phyloP scores from a whole-genome alignment of 2,113 vertebrate genomes.

The Periophthalmodon schlosseri region DNA sequence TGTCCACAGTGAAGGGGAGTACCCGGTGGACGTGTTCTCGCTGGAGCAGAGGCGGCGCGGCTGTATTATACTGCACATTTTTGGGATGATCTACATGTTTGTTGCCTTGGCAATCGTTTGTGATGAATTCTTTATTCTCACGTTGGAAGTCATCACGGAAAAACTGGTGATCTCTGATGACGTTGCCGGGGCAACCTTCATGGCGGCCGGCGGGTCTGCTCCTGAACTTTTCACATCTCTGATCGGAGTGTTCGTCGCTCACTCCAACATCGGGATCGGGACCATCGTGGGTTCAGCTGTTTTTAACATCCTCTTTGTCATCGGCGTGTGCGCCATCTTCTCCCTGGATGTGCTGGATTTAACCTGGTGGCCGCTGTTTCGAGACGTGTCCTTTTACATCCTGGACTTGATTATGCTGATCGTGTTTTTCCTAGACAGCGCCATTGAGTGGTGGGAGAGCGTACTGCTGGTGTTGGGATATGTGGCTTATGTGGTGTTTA shows the following conservation, averaged over 20 bases:
- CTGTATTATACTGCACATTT: conserved; percentile 85
- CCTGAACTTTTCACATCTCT: conserved; percentile 79
- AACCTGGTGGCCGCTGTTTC: conserved; percentile 95
- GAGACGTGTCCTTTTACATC: conserved; percentile 90
- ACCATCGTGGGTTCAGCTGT: conserved; percentile 95
- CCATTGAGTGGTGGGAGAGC: conserved; percentile 92
- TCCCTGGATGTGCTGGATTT: conserved; percentile 88
- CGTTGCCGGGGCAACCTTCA: conserved; percentile 93
- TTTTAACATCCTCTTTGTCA: conserved; percentile 96
- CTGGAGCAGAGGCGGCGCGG: conserved; percentile 85
- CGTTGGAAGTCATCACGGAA: conserved; percentile 85
- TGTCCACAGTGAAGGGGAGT: conserved; percentile 78
- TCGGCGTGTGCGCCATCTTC: conserved; percentile 92
- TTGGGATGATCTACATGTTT: conserved; percentile 91
- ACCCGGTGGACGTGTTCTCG: conserved; percentile 85
- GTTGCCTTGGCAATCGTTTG: conserved; percentile 92
- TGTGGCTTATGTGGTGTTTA: conserved; percentile 83
- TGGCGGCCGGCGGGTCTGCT: conserved; percentile 93
- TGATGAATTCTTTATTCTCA: conserved; percentile 92
- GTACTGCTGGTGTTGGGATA: conserved; percentile 82
- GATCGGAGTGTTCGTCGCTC: conserved; percentile 85
- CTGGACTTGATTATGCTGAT: conserved; percentile 91
- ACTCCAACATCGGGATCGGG: conserved; percentile 93
- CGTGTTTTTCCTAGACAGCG: conserved; percentile 90
- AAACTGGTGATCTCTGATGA: conserved; percentile 89